phyloP scores from a whole-genome alignment of 1,140 invertebrate species.

The Calycopis cecrops region DNA sequence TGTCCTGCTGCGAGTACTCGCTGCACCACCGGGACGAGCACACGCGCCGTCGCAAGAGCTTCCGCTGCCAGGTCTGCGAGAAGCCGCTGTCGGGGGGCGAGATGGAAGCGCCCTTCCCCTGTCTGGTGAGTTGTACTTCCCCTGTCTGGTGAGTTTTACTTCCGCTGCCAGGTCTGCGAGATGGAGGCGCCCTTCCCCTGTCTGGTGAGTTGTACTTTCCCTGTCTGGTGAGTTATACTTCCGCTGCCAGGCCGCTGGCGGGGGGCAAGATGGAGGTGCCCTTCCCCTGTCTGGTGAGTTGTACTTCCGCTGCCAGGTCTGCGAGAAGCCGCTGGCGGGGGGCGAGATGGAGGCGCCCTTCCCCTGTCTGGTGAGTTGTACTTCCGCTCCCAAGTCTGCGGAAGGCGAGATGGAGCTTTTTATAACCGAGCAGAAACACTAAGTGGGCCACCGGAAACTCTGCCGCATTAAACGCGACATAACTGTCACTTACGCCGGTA shows the following conservation, averaged over 20 bases:
- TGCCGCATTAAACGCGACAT: too few relatives aligned
- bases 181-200: slow-evolving; percentile 30
- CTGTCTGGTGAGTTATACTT: too few relatives aligned
- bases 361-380: slow-evolving; percentile 33
- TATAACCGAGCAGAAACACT: too few relatives aligned
- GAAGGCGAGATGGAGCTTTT: too few relatives aligned
- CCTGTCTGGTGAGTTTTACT: too few relatives aligned
- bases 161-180: too few relatives aligned
- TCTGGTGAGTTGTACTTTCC: slow-evolving; percentile 31
- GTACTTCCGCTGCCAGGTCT: slow-evolving; percentile 54
- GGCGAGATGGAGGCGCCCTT: slow-evolving; percentile 20
- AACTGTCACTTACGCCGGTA: too few relatives aligned
- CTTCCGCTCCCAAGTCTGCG: too few relatives aligned
- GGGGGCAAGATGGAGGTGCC: too few relatives aligned
- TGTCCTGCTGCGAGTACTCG: slow-evolving; percentile 68
- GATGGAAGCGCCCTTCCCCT: slow-evolving; percentile 24
- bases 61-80: slow-evolving; percentile 66
- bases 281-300: slow-evolving; percentile 22
- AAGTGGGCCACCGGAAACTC: too few relatives aligned
- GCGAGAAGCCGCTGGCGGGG: slow-evolving; percentile 51
- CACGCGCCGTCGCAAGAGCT: slow-evolving; percentile 45
- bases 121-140: slow-evolving; percentile 34
- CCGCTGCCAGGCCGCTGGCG: too few relatives aligned
- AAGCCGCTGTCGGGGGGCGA: slow-evolving; percentile 36
- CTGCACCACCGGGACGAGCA: slow-evolving; percentile 57